Percentiles rank a stretch among this genome's conserved stretches.
Evolutionary conservation across 1,140 invertebrate species (phyloP).

Genomic region (Solenopsis fugax): DNA sequence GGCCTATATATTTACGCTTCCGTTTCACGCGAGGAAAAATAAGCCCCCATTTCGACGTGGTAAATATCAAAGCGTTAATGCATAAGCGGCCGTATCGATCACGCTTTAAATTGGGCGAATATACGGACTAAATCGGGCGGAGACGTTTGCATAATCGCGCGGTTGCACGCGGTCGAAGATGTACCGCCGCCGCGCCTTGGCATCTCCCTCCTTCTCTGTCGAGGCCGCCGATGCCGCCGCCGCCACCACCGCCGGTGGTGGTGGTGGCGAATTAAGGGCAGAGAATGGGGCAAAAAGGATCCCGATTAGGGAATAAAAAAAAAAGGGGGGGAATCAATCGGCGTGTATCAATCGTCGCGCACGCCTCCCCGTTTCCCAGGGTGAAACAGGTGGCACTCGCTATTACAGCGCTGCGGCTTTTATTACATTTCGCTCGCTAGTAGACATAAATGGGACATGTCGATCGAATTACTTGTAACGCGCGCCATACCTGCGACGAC

Average conservation of each 20-base stretch:
- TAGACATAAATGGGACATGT: conserved; percentile 65
- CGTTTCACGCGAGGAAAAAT: not conserved
- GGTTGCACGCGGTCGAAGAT: conserved; percentile 5
- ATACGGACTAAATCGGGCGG: not conserved
- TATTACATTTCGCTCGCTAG: conserved; percentile 60
- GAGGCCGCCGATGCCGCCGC: not conserved
- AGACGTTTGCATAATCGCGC: conserved; percentile 11
- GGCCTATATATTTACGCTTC: not conserved
- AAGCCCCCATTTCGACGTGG: not conserved
- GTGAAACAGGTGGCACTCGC: conserved; percentile 59
- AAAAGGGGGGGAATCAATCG: conserved; percentile 31
- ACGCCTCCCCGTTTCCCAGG: not conserved
- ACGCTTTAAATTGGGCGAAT: conserved; percentile 22
- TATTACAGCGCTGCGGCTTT: conserved; percentile 54
- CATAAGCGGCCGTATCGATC: conserved; percentile 17
- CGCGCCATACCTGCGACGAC: conserved; percentile 58
- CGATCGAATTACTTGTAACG: conserved; percentile 64
- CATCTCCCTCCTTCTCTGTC: not conserved
- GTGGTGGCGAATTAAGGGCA: not conserved
- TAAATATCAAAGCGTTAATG: conserved; percentile 10
- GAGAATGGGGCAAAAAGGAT: not conserved
- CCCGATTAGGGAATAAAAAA: conserved; percentile 14
- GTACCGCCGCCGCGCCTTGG: not conserved
- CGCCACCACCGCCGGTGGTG: not conserved
- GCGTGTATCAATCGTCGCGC: conserved; percentile 47